Percentiles rank a stretch among this genome's conserved stretches.
Conservation (phyloP, 2,797 vertebrate genomes). For the Pseudomugil gertrudae region DNA sequence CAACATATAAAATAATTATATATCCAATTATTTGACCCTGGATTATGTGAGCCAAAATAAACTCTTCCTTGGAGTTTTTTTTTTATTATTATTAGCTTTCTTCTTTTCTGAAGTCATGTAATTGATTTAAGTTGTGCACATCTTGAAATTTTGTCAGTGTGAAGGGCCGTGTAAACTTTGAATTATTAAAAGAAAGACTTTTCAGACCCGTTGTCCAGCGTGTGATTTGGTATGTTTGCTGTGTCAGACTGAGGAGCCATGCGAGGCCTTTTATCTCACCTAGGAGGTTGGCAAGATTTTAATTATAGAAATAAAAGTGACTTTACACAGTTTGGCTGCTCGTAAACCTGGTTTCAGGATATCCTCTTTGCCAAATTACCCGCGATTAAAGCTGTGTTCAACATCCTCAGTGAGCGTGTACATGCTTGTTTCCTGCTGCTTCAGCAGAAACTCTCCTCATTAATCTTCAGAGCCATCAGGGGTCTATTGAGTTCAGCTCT, state of each 20-base stretch:
- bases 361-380: not conserved
- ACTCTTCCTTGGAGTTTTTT: not conserved
- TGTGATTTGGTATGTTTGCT: conserved; percentile 64
- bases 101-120: conserved; percentile 13
- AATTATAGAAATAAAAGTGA: conserved; percentile 62
- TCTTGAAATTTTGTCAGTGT: conserved; percentile 33
- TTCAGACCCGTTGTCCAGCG: conserved; percentile 36
- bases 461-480: conserved; percentile 43
- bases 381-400: conserved; percentile 6
- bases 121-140: conserved; percentile 22
- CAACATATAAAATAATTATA: not conserved
- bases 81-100: not conserved
- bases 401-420: not conserved
- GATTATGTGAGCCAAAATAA: conserved; percentile 45
- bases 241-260: conserved; percentile 70
- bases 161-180: conserved; percentile 35
- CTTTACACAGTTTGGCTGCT: conserved; percentile 6
- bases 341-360: not conserved
- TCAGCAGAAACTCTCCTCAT: conserved; percentile 59
- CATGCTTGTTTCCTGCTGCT: conserved; percentile 30
- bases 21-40: conserved; percentile 29
- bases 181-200: conserved; percentile 14
- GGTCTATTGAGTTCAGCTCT: conserved; percentile 23
- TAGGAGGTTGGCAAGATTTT: conserved; percentile 69
- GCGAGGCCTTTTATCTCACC: conserved; percentile 66